Evolutionary conservation across 2,888 invertebrate species (phyloP).

Genomic region (Marronus borbonicus): DNA sequence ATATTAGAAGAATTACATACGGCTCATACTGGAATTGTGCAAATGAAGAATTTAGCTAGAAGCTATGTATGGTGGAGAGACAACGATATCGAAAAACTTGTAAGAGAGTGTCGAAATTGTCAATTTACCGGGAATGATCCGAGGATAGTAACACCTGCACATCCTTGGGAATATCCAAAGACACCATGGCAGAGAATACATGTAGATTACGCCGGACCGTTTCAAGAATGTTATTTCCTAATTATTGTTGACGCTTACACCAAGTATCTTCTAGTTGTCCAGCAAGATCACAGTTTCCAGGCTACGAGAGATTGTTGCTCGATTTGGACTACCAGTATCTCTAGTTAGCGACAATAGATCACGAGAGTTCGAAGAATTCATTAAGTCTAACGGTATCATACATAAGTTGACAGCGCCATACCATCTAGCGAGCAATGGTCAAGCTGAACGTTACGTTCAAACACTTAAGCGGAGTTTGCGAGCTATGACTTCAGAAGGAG

Average conservation of each 20-base stretch:
- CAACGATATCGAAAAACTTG: constrained; percentile 12
- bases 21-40: constrained; percentile 1
- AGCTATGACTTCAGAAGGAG: not conserved
- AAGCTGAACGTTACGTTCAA: too few relatives aligned
- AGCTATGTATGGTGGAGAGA: not conserved
- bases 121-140: not conserved
- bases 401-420: too few relatives aligned
- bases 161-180: constrained; percentile 13
- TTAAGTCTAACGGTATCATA: constrained; percentile 1
- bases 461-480: too few relatives aligned
- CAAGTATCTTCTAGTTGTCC: constrained; percentile 4
- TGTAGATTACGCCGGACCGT: constrained; percentile 33
- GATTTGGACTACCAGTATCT: constrained; percentile 30
- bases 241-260: not conserved
- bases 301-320: not conserved
- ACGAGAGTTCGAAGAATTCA: not conserved
- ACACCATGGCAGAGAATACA: constrained; percentile 30
- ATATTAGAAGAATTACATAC: constrained; percentile 39
- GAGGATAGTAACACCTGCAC: constrained; percentile 1
- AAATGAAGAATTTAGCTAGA: constrained; percentile 9
- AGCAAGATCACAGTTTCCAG: constrained; percentile 1
- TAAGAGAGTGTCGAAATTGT: not conserved
- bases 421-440: too few relatives aligned
- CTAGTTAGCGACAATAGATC: constrained; percentile 28
- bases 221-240: constrained; percentile 23